Base-by-base conservation (phyloP, 2,888 invertebrate genomes). In the Micoletzkya japonica region DNA sequence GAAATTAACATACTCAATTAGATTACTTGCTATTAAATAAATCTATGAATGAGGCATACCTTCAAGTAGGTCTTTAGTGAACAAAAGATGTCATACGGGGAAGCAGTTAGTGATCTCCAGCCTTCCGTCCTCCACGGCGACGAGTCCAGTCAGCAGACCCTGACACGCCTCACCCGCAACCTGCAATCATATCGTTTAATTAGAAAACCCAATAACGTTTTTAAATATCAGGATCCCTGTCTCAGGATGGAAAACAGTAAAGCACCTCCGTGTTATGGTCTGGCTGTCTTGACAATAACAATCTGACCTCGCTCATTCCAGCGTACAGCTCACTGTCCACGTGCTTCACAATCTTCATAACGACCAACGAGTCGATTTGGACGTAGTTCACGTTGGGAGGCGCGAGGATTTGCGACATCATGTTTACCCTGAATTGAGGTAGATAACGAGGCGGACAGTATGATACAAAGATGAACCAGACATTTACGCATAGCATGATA, bases 31-130 rank as follows among this genome's bases (percentile, higher is more conserved):
- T 20, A 26, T 36, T 26, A 54, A 26, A 6, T 17, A 50, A 44
- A 20, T 44, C 20, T 44, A 20, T 44, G 20, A 10, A 14, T 14
- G 44, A 20, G 20, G 20, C 10, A 44, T 44, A 44, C 10, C 44
- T 10, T 39, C 39, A 6, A 39, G 17, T 10, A 17, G 66, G 71
- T 54, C 39, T 39, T 39, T 17, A 39, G 7, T 10, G 39, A 10
- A 10, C 39, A 39, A 17, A n/a, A 17, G 28, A 50, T 20, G 14
- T 39, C 57, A 28, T 2, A 68, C 68, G 34, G 85, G 83, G 69
- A 85, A 85, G 73, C 85, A 85, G 71, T 86, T 85, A 64, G 85
- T 85, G 58, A 85, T 78, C 72, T 85, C 85, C 10, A 85, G 76
- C n/a, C 81, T 76, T 7, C 78, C 72, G 30, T 85, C 83, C 6